Conservation (phyloP, 2,888 invertebrate genomes). For the Cactoblastis cactorum region DNA sequence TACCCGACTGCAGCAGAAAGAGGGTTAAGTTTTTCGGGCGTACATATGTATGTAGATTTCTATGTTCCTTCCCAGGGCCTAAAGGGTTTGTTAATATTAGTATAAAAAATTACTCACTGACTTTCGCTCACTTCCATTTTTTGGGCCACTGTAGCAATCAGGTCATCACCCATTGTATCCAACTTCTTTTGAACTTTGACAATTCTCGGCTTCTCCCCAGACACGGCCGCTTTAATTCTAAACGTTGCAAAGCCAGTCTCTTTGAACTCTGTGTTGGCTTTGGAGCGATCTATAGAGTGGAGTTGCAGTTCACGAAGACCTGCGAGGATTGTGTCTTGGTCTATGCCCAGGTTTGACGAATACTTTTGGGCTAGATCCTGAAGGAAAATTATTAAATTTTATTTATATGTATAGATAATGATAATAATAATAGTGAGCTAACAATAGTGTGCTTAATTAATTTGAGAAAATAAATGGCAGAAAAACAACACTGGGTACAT, state of each 20-base stretch:
- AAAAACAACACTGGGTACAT: too few species aligned
- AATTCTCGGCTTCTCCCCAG: constrained; percentile 67
- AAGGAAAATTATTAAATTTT: neutral
- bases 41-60: too few species aligned
- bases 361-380: constrained; percentile 81
- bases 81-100: too few species aligned
- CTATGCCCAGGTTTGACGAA: constrained; percentile 72
- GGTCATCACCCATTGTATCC: constrained; percentile 70
- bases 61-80: too few species aligned
- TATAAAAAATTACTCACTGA: constrained; percentile 45
- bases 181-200: constrained; percentile 79
- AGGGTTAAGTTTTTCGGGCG: too few species aligned
- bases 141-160: constrained; percentile 75
- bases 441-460: too few species aligned
- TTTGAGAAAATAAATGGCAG: too few species aligned
- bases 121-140: constrained; percentile 56
- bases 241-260: constrained; percentile 86
- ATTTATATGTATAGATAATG: too few species aligned
- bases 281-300: constrained; percentile 85
- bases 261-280: constrained; percentile 83
- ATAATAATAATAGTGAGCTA: too few species aligned
- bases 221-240: constrained; percentile 81
- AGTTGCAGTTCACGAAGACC: constrained; percentile 82
- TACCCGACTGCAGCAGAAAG: too few species aligned
- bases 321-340: constrained; percentile 68